Evolutionary conservation across 2,113 vertebrate species (phyloP).

Genomic region (Grus americana): DNA sequence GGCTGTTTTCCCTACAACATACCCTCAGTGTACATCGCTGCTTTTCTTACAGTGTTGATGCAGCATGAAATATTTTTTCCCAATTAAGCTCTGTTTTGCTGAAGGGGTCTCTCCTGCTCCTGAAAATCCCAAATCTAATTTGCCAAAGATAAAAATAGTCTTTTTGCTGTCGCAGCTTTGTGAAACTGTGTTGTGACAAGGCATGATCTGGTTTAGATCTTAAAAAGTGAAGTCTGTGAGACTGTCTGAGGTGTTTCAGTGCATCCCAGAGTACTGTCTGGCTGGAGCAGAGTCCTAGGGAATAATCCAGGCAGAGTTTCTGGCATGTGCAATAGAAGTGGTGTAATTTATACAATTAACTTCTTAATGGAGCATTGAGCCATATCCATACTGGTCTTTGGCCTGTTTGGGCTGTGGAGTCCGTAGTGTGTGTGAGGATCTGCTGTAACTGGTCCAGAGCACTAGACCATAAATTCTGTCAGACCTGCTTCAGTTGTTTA

Average conservation of each 20-base stretch:
- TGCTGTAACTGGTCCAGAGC: not conserved
- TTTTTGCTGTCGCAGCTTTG: not conserved
- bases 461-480: not conserved
- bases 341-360: not conserved
- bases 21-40: not conserved
- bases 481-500: not conserved
- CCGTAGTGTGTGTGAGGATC: not conserved
- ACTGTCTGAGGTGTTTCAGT: not conserved
- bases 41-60: not conserved
- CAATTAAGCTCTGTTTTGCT: constrained; percentile 12
- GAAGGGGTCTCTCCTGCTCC: not conserved
- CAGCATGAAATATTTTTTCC: not conserved
- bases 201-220: not conserved
- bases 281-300: not conserved
- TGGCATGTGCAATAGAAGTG: not conserved
- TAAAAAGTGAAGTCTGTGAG: not conserved
- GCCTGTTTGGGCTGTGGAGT: not conserved
- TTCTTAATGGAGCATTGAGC: not conserved
- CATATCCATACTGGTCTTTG: not conserved
- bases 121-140: constrained; percentile 5
- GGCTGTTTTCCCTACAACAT: not conserved
- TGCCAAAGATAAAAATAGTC: not conserved
- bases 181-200: not conserved
- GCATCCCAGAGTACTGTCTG: not conserved
- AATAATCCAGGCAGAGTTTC: not conserved